Evolutionary conservation across 2,888 invertebrate genomes (phyloP), one percentile per base, ranked within the genome.

Genomic region (Lasioglossum calceatum): DNA sequence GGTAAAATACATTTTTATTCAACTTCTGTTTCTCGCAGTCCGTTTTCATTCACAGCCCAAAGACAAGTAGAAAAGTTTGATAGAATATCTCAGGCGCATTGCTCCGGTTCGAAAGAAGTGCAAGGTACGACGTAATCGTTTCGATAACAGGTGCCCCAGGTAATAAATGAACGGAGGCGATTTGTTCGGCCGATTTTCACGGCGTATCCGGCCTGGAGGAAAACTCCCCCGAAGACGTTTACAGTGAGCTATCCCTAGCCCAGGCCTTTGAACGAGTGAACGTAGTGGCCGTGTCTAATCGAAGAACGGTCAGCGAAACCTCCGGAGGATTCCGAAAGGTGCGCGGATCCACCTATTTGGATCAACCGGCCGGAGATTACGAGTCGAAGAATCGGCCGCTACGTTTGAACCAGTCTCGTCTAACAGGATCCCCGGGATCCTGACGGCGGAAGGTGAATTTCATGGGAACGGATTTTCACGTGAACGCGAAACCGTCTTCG

Each of bases 111-210:
- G 14, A 47, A 14, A 16, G 44, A 14, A 47, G 44, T 47, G 74
- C 50, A 70, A 78, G 44, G 74, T 79, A 67, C 58, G 67, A 32
- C 42, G 23, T 23, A 58, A 79, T 73, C 58, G 73, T 3, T 12
- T 12, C 77, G 67, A 72, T 79, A 88, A 87, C 88, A 94, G 93
- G 94, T 94, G 92, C 47, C 14, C 92, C 94, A 94, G 92, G 93
- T 91, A 84, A 61, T 14, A 77, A 80, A 61, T 85, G 44, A 44
- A 27, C 72, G 44, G 27, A 27, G 23, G 42, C 47, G 85, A 93
- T 93, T 93, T 88, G 92, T 84, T 89, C 89, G 86, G 88, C 86
- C 86, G 87, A 85, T 92, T 92, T 92, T 64, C 89, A 92, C 87
- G 90, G 90, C 86, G 80, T 85, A 89, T 88, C 87, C 81, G 80